A percentile compares a stretch with the other conserved stretches of the same genome.
These are phyloP conservation scores for Alcis repandata DNA, from an alignment of 2,888 invertebrate genomes.

Conservation along the genomic window DNA sequence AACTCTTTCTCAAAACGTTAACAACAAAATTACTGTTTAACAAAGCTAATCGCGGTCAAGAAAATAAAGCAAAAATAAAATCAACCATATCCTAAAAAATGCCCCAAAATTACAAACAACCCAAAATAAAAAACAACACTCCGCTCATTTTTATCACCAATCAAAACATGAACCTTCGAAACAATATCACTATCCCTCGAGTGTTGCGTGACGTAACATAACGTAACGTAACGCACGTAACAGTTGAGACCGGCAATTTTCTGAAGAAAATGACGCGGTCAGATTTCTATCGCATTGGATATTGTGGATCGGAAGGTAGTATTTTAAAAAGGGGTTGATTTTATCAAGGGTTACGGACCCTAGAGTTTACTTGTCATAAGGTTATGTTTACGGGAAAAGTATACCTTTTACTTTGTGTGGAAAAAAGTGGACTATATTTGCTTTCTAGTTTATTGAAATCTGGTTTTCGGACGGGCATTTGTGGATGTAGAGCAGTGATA, in stretches of 20 bases:
- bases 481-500: too few species aligned
- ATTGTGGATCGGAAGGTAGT: constrained; percentile 20
- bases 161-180: constrained; percentile 10
- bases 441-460: background rate
- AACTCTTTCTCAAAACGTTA: too few species aligned
- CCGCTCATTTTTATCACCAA: constrained; percentile 10
- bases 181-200: constrained; percentile 14
- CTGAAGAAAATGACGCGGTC: constrained; percentile 17
- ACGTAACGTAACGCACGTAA: constrained; percentile 1
- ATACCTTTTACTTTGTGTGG: background rate
- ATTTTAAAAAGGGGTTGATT: constrained; percentile 18
- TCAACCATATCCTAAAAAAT: too few species aligned
- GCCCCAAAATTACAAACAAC: background rate
- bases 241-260: constrained; percentile 19
- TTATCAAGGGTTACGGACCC: constrained; percentile 20
- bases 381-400: constrained; percentile 16
- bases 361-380: constrained; percentile 20
- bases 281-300: constrained; percentile 20
- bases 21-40: too few species aligned
- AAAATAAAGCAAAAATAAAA: too few species aligned
- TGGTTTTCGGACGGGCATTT: background rate
- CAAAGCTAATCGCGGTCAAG: too few species aligned
- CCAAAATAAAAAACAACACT: background rate
- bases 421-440: background rate
- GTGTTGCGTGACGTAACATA: constrained; percentile 10